Percentiles rank a stretch among this genome's conserved stretches.
Evolutionary conservation across 2,888 invertebrate genomes (phyloP).

Genomic region (Microplitis deprimator): DNA sequence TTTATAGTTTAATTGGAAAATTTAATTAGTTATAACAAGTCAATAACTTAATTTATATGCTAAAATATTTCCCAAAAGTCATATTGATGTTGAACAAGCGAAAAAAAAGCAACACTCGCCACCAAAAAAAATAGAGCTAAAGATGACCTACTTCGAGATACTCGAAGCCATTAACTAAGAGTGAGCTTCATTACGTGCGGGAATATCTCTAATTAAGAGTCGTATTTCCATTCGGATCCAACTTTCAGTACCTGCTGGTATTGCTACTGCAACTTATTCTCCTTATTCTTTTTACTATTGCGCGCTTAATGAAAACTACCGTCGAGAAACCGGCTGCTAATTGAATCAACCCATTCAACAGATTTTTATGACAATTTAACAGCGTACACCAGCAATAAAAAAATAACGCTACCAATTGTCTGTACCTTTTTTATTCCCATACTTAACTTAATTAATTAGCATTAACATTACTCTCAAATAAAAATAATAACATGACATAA

Average conservation of each 20-base stretch:
- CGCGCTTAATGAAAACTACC: constrained; percentile 56
- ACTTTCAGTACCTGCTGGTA: constrained; percentile 32
- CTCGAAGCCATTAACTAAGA: constrained; percentile 57
- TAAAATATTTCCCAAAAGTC: not conserved
- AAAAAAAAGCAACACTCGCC: constrained; percentile 38
- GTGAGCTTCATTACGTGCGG: constrained; percentile 59
- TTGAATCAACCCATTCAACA: constrained; percentile 50
- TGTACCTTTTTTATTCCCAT: not conserved
- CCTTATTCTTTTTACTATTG: constrained; percentile 33
- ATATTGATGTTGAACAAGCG: not conserved
- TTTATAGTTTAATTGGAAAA: not conserved
- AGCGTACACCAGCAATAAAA: constrained; percentile 3
- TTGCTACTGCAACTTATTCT: not conserved
- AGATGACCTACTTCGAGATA: constrained; percentile 60
- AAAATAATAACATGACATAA: not conserved
- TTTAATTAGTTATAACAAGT: not conserved
- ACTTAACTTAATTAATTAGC: not conserved
- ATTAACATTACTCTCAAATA: not conserved
- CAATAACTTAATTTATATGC: not conserved
- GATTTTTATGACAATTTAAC: constrained; percentile 21
- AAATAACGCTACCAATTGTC: not conserved
- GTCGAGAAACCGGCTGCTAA: constrained; percentile 53
- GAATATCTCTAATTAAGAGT: constrained; percentile 65
- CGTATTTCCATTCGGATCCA: constrained; percentile 57
- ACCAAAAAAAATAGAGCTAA: constrained; percentile 33